Evolutionary conservation across 2,113 vertebrate genomes (phyloP).

Genomic region (Machaerirhynchus nigripectus): DNA sequence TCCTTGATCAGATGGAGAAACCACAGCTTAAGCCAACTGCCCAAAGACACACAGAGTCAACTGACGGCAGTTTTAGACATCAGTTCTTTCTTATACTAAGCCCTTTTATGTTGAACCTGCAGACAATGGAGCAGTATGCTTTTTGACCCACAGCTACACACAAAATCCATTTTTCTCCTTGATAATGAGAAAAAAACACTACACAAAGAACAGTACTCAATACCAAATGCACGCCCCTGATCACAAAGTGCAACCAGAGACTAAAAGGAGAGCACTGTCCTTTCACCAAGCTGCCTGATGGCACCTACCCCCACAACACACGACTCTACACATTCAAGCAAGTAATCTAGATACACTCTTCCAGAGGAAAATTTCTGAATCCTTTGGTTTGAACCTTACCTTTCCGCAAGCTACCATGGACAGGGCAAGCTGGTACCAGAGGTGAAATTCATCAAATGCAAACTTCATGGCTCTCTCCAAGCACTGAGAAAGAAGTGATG

Average conservation of each 20-base stretch:
- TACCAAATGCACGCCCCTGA: accelerated
- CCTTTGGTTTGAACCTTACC: conserved; percentile 76
- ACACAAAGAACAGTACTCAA: not conserved
- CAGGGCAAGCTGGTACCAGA: conserved; percentile 96
- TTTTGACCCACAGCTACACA: not conserved
- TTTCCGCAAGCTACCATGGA: conserved; percentile 95
- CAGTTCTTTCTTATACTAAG: not conserved
- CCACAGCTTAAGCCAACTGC: not conserved
- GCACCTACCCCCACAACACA: not conserved
- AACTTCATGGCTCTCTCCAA: conserved; percentile 97
- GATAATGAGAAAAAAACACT: not conserved
- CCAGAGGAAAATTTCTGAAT: not conserved
- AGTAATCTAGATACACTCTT: not conserved
- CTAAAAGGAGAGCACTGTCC: not conserved
- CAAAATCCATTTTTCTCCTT: not conserved
- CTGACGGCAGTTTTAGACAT: not conserved
- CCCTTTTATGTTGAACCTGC: not conserved
- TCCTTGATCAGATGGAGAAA: not conserved
- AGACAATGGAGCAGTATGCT: not conserved
- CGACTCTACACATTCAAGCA: not conserved
- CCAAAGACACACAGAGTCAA: not conserved
- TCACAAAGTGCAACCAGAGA: not conserved
- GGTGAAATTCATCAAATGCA: conserved; percentile 95
- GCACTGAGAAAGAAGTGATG: conserved; percentile 76
- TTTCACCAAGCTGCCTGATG: not conserved